These are phyloP conservation scores for Pelodytes ibericus DNA, from an alignment of 2,797 vertebrate species.

Conservation along the genomic window DNA sequence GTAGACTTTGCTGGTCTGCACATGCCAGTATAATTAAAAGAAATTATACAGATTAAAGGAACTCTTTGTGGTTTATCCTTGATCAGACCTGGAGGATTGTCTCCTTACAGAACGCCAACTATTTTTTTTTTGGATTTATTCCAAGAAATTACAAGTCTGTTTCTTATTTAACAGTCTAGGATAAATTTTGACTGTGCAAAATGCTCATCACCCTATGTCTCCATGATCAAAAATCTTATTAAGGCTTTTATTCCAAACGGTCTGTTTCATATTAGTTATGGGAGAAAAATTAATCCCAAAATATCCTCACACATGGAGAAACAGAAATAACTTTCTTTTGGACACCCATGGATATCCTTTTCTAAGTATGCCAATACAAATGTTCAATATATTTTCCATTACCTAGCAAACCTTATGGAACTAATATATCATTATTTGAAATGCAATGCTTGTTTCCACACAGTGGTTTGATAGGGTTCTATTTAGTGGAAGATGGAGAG, in stretches of 20 bases:
- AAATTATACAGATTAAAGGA: constrained; percentile 52
- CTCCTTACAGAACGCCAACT: constrained; percentile 38
- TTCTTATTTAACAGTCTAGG: constrained; percentile 35
- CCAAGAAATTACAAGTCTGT: constrained; percentile 37
- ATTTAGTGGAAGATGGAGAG: background rate
- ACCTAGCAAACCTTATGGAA: background rate
- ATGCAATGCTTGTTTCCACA: background rate
- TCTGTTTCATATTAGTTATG: constrained; percentile 4
- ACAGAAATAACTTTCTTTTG: background rate
- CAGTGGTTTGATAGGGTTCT: background rate
- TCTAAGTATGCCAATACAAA: background rate
- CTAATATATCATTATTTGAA: background rate
- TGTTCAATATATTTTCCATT: constrained; percentile 7
- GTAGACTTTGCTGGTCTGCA: constrained; percentile 33
- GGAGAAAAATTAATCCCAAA: constrained; percentile 12
- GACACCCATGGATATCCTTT: background rate
- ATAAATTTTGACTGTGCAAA: constrained; percentile 21
- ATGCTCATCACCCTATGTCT: constrained; percentile 16
- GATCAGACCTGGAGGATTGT: constrained; percentile 46
- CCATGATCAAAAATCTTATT: constrained; percentile 12
- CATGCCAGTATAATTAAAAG: constrained; percentile 53
- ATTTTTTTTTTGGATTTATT: constrained; percentile 38
- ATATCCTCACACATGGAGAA: constrained; percentile 5
- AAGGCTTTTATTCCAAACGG: background rate
- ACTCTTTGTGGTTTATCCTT: constrained; percentile 35